Evolutionary conservation across 1,140 invertebrate genomes (phyloP).

Genomic region (Helicoverpa armigera): DNA sequence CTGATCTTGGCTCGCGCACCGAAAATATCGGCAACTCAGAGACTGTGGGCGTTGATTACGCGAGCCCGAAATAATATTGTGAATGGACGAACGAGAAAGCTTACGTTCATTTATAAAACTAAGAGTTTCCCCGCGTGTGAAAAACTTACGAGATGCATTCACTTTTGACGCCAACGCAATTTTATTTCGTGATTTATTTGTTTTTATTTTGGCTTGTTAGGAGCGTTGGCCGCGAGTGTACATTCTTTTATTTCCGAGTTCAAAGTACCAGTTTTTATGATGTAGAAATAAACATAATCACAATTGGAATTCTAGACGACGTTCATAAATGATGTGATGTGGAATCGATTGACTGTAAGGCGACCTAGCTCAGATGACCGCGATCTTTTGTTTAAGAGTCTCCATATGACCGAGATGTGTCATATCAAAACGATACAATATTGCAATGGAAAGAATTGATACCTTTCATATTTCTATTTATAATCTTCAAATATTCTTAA

Average conservation of each 20-base stretch:
- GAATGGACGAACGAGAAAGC: constrained; percentile 19
- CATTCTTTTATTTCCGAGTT: background rate
- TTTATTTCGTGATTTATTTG: constrained; percentile 20
- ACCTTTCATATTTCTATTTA: no score
- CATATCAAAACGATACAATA: no score
- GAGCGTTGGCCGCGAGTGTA: background rate
- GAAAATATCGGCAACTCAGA: constrained; percentile 22
- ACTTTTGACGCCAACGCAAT: constrained; percentile 23
- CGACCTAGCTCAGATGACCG: background rate
- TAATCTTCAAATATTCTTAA: no score
- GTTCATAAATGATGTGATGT: no score
- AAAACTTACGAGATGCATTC: constrained; percentile 18
- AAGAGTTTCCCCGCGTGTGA: constrained; percentile 30
- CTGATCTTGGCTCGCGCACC: constrained; percentile 10
- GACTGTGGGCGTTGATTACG: constrained; percentile 19
- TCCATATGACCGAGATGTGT: no score
- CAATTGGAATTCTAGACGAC: no score
- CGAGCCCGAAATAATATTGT: constrained; percentile 24
- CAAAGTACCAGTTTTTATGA: background rate
- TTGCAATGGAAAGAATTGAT: no score
- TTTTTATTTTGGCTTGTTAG: constrained; percentile 4
- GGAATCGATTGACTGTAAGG: no score
- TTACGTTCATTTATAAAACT: constrained; percentile 36
- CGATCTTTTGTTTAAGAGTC: no score
- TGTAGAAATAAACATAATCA: background rate